Base-by-base conservation (phyloP, 2,113 vertebrate species). In the Rhombomys opimus region DNA sequence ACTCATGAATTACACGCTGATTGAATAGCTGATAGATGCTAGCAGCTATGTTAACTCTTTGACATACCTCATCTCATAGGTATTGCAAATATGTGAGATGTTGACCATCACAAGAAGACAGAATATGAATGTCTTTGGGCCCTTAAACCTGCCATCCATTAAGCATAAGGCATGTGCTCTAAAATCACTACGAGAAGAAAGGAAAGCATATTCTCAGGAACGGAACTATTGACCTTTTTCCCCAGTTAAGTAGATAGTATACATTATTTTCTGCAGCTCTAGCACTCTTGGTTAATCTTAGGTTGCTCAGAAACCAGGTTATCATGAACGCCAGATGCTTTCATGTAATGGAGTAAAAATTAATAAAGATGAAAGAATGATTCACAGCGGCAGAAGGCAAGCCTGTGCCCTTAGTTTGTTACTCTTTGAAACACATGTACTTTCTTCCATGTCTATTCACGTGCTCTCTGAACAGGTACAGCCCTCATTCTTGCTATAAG, bases 1-100 rank as follows among this genome's bases (percentile, higher is more conserved):
- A 84, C 38, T 10, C 91, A 93, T 94, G 87, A 90, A 93, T 84
- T 77, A 89, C 38, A 92, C 32, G 95, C 41, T 41, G 77, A 73
- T 3, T 84, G 32, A 89, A 86, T 9, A 72, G 22, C 2, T 23
- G 15, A 46, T 50, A 41, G 59, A 20, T 61, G 22, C 50, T 32
- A 77, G n/a, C 2, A 67, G 82, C 18, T 35, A 6, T 63, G 17
- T 8, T 38, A 52, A 52, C 59, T 50, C 35, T 61, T 94, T 50
- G 50, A 75, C 14, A 54, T 65, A 61, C 8, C 23, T 88, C 52
- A 32, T 54, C 61, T 52, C 6, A 67, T 38, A 77, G 76, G 50
- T 59, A 46, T 5, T 15, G 35, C 13, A 72, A 3, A 77, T 57
- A 59, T 54, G 8, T 72, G 35, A 73, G 50, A 73, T n/a, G n/a